phyloP scores from a whole-genome alignment of 2,888 invertebrate genomes.

The Cephus rjabovi region DNA sequence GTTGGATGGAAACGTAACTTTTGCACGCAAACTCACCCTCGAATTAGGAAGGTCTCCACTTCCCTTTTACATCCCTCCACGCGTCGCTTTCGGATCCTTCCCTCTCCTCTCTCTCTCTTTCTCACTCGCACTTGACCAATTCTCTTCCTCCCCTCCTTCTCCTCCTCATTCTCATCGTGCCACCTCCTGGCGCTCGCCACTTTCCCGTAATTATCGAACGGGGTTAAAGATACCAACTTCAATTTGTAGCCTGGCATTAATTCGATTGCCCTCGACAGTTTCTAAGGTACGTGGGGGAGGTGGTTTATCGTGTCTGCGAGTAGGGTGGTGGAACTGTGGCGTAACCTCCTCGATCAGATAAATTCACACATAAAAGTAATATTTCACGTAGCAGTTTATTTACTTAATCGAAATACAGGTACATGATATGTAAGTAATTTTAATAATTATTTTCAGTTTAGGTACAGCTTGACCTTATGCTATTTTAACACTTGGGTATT shows the following conservation, averaged over 20 bases:
- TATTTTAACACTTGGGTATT: not conserved
- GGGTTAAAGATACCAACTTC: conserved; percentile 50
- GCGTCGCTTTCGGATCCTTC: not conserved
- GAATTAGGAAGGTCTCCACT: not conserved
- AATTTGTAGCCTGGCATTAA: conserved; percentile 62
- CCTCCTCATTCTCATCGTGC: conserved; percentile 15
- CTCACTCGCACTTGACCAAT: conserved; percentile 14
- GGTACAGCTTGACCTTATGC: not conserved
- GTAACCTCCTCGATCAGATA: not conserved
- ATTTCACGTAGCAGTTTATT: too few relatives aligned
- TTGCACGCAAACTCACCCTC: not conserved
- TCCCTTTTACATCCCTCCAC: not conserved
- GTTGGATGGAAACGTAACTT: not conserved
- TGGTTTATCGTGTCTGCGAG: conserved; percentile 52
- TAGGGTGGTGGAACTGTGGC: conserved; percentile 12
- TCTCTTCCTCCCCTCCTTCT: conserved; percentile 22
- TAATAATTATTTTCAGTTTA: not conserved
- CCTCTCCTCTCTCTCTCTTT: conserved; percentile 6
- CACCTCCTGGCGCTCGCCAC: conserved; percentile 42
- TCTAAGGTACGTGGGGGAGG: conserved; percentile 47
- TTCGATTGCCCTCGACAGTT: conserved; percentile 59
- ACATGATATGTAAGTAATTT: not conserved
- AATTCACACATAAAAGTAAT: too few relatives aligned
- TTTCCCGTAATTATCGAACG: conserved; percentile 58
- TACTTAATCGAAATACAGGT: too few relatives aligned